Conservation (phyloP, 1,140 invertebrate species). For the Anastatus disparis region DNA sequence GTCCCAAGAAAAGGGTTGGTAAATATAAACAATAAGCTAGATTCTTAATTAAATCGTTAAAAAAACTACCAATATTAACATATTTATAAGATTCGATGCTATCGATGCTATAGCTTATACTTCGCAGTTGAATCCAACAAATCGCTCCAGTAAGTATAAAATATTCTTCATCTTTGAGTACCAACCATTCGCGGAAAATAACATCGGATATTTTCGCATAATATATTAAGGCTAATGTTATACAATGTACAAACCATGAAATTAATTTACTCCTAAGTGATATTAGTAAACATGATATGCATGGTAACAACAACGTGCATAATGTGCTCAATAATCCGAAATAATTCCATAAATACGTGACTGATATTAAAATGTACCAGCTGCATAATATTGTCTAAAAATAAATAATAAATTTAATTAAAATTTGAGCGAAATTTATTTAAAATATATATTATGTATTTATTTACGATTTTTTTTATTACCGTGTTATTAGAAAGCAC, state of each 20-base stretch:
- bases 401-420: conserved; percentile 10
- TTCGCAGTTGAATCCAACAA: conserved; percentile 70
- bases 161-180: conserved; percentile 54
- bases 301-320: conserved; percentile 57
- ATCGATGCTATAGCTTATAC: conserved; percentile 69
- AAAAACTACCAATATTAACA: conserved; percentile 48
- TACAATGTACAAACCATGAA: conserved; percentile 58
- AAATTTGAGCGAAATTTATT: too few species aligned
- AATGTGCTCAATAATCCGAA: conserved; percentile 54
- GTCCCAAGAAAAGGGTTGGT: conserved; percentile 81
- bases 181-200: conserved; percentile 49
- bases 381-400: conserved; percentile 52
- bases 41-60: conserved; percentile 63
- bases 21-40: conserved; percentile 84
- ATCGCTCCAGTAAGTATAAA: conserved; percentile 62
- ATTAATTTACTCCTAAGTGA: conserved; percentile 50
- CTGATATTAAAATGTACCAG: conserved; percentile 55
- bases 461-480: conserved; percentile 1
- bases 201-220: conserved; percentile 54
- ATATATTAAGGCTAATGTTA: conserved; percentile 57
- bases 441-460: too few species aligned
- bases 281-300: conserved; percentile 57
- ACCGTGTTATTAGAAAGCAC: conserved; percentile 38
- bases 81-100: conserved; percentile 52
- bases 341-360: conserved; percentile 52